Evolutionary conservation across 2,113 vertebrate genomes (phyloP), one percentile per base, ranked within the genome.

Genomic region (Phyllostomus hastatus): DNA sequence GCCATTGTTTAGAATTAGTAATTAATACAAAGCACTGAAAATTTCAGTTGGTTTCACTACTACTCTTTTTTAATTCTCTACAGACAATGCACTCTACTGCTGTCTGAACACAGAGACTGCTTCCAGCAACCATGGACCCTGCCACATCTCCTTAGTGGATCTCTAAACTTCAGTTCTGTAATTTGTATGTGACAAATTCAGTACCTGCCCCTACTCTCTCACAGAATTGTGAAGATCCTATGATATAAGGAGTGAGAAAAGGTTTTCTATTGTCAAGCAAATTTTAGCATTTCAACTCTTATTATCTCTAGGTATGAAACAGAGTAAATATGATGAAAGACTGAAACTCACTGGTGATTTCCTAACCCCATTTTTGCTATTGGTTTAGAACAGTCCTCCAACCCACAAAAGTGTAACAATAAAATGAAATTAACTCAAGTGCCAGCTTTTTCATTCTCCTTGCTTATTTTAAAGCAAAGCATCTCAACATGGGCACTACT

Each of bases 231-330:
- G 59, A 85, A 82, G 57, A 85, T 59, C n/a, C 31, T 38, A 61
- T 9, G 59, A 61, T 41, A 91, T 85, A 92, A 81, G n/a, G 43
- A 52, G 38, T 19, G 38, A 93, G 59, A 91, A 66, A 76, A 17
- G 90, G 88, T 85, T 78, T 54, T 46, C 59, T 54, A 91, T 48
- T 91, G 78, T 72, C 85, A 91, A 86, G 85, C 52, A 73, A 85
- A 72, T 43, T 24, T 73, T 11, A 50, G 16, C 15, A 59, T 66
- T 81, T 90, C 90, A 78, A 70, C 17, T 57, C 19, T 33, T 90
- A 93, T 20, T 28, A 31, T 50, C 31, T 64, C n/a, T 5, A 73
- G 48, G 50, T 70, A n/a, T 64, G 43, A 59, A 50, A 28, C 46
- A 26, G 28, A 64, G 17, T 9, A 11, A 81, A 57, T 24, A 3